Evolutionary conservation across 2,113 vertebrate species (phyloP), one percentile per base, ranked within the genome.

Genomic region (Polypterus senegalus): DNA sequence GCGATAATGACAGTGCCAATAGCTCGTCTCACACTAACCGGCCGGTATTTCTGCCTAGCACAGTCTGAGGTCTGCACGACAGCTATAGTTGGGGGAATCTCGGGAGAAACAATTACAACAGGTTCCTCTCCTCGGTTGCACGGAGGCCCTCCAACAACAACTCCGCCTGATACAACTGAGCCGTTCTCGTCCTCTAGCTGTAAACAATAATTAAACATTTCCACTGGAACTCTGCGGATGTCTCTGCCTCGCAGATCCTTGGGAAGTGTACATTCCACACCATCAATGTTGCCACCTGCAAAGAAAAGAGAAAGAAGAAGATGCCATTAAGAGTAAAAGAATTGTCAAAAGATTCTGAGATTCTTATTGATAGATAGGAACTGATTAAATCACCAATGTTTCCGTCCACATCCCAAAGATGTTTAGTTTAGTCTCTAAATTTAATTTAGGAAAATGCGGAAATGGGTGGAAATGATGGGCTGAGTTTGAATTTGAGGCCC

Each of bases 161-260:
- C 79, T 69, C 85, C 79, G 49, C 86, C 86, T 0, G 81, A 77
- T 63, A 75, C 77, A 9, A 47, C 10, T 0, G 83, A 80, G 67
- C 78, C 89, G 46, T 89, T 93, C 73, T 95, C 91, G 4, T 93
- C 94, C 46, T 97, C 96, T 61, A 97, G 74, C 71, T 94, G 92
- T 61, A 93, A 91, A 73, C 96, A 99, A 76, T 98, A 97, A 82
- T 92, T 95, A 78, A 98, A 98, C 94, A 99, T 98, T 81, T 99
- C 96, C 80, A 97, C 86, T 3, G 95, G 96, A 63, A 99, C 92
- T 59, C 86, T 76, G 0, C 94, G 83, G 83, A 99, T 97, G 78
- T 98, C 94, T 73, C 92, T 89, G 54, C 95, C 96, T 69, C 92
- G 86, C 77, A 99, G 89, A 69, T 98, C 94, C 76, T 99, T 98